phyloP scores from a whole-genome alignment of 2,888 invertebrate genomes.

The Eilema caniola region DNA sequence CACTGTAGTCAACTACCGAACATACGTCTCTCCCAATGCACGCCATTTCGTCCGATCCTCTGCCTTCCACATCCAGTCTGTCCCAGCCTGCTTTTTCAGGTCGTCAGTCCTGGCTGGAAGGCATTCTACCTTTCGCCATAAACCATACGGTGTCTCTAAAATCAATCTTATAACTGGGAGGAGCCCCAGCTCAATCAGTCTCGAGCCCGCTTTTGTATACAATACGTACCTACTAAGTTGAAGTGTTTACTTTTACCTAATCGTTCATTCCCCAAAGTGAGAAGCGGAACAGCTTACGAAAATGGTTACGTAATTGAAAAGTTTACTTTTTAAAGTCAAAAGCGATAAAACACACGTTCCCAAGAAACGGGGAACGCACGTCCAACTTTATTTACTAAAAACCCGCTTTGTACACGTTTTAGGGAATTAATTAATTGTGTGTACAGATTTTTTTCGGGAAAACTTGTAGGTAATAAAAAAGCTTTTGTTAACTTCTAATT shows the following conservation, averaged over 20 bases:
- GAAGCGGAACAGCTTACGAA: conserved; percentile 23
- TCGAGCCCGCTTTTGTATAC: background rate
- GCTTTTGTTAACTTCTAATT: background rate
- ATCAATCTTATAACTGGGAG: background rate
- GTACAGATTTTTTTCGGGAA: background rate
- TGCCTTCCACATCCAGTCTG: too few species aligned
- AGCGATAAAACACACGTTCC: conserved; percentile 45
- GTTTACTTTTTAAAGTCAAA: conserved; percentile 39
- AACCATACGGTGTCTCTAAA: too few species aligned
- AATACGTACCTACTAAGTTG: background rate
- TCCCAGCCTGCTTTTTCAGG: too few species aligned
- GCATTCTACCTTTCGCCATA: too few species aligned
- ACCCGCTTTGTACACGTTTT: conserved; percentile 41
- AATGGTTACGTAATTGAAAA: conserved; percentile 38
- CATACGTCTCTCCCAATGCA: too few species aligned
- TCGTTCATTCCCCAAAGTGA: conserved; percentile 12
- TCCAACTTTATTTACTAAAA: conserved; percentile 30
- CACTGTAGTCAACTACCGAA: too few species aligned
- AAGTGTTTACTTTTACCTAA: conserved; percentile 7
- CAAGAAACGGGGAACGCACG: conserved; percentile 37
- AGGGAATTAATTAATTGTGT: conserved; percentile 46
- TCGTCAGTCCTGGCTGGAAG: too few species aligned
- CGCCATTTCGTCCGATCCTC: too few species aligned
- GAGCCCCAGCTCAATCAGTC: background rate
- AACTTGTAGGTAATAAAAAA: conserved; percentile 5